Evolutionary conservation across 2,113 vertebrate species (phyloP), one percentile per base, ranked within the genome.

Genomic region (Nansenia antarctica): DNA sequence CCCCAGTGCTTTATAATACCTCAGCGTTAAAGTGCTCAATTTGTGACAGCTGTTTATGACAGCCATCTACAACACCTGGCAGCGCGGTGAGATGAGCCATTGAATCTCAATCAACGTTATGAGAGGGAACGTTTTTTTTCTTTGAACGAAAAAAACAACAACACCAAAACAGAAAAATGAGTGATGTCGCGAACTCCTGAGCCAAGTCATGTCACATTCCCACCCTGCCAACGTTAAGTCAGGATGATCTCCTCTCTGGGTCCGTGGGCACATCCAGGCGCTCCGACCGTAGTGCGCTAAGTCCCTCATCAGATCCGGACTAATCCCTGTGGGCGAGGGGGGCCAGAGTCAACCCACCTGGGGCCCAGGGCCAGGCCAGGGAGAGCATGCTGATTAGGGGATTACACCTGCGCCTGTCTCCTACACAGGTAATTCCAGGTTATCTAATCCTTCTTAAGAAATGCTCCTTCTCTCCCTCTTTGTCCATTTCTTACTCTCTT

Each of bases 41-140:
- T 52, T 73, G 65, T 67, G 80, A 82, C 82, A 74, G 80, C 69
- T 79, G 79, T 83, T 87, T 71, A 77, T 71, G 73, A 55, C 74
- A 32, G 22, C 14, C 62, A 73, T 67, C 70, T n/a, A 62, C 22
- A 72, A 3, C 71, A 76, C 62, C 67, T 79, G 76, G 34, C 11
- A 58, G 57, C 18, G 45, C 7, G 1, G 52, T 15, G 12, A 58
- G 49, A 69, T 37, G 66, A 62, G 62, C 73, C 65, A 52, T 6
- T 59, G 62, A 47, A 37, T 65, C 35, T 52, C 65, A 76, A 85
- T 76, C 66, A 74, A 83, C 67, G 39, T 31, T 29, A 30, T 2
- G 32, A 34, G 60, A 2, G 18, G 9, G 15, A 27, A n/a, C n/a
- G n/a, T n/a, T n/a, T n/a, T n/a, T n/a, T n/a, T n/a, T n/a, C n/a